Evolutionary conservation across 2,797 vertebrate species (phyloP), one percentile per base, ranked within the genome.

Genomic region (Sus cebifrons): DNA sequence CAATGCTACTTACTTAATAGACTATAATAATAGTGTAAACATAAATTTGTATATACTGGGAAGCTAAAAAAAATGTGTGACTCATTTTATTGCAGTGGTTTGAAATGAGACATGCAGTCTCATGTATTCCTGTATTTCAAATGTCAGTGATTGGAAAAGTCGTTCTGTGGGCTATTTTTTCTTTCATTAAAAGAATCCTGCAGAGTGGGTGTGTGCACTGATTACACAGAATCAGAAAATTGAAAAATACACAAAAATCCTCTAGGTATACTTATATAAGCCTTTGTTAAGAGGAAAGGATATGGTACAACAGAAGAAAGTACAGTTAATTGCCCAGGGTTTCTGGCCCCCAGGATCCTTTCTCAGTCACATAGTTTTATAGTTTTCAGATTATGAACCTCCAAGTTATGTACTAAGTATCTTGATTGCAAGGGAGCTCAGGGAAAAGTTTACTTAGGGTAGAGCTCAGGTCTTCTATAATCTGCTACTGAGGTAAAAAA

Each of bases 221-320:
- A 58, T 75, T 83, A 17, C n/a, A 81, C 0, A 36, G n/a, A 13
- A 44, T 44, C 40, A 11, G 15, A 70, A 79, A n/a, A 71, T 6
- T 77, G 36, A 56, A 92, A 78, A 56, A 71, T 14, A 29, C n/a
- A 86, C 8, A 82, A 32, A 16, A 40, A 5, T 67, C 49, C 20
- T 65, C 14, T 65, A 40, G 5, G 2, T 21, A 2, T 87, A 86
- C 20, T 85, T 29, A 65, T 7, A 6, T 16, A 40, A 70, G n/a
- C 8, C 17, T 88, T 67, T 93, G 70, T 62, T 89, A 74, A 81
- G 90, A 77, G 36, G 58, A 29, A 95, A 88, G 12, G 44, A 54
- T 36, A 2, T 14, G 25, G 9, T 20, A 70, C 1, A 82, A 27
- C 0, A 89, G 54, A 17, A 91, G 5, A 49, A 52, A 83, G 10